These are phyloP conservation scores for Mesopsocus fuscifrons DNA, from an alignment of 2,888 invertebrate genomes.

Conservation along the genomic window DNA sequence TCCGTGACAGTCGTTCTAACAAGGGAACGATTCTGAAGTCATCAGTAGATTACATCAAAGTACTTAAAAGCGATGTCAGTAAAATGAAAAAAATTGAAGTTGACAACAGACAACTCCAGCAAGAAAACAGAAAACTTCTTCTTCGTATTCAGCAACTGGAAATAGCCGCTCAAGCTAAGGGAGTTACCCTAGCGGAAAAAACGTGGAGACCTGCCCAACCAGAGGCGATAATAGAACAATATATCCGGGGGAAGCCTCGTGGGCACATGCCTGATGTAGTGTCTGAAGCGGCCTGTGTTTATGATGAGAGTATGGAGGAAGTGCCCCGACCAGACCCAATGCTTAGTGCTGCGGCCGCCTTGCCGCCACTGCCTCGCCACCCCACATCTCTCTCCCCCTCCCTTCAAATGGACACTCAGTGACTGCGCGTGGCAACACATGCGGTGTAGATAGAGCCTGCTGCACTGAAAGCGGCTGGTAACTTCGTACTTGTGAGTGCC, in stretches of 20 bases:
- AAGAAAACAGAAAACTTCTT: slow-evolving; percentile 62
- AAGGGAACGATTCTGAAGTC: slow-evolving; percentile 96
- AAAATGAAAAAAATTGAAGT: slow-evolving; percentile 57
- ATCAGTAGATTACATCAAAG: slow-evolving; percentile 90
- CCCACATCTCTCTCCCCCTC: too few relatives aligned
- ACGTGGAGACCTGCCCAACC: slow-evolving; percentile 28
- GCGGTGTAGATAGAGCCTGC: too few relatives aligned
- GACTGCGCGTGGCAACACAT: too few relatives aligned
- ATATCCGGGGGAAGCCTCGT: not conserved
- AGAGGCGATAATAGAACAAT: slow-evolving; percentile 10
- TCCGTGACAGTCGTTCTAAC: slow-evolving; percentile 73
- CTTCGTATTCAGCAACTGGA: slow-evolving; percentile 72
- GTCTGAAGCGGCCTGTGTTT: slow-evolving; percentile 31
- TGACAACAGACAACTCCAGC: slow-evolving; percentile 59
- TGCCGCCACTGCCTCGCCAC: too few relatives aligned
- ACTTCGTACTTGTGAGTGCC: too few relatives aligned
- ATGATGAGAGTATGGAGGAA: slow-evolving; percentile 50
- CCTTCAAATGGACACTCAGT: too few relatives aligned
- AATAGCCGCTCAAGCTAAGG: slow-evolving; percentile 54
- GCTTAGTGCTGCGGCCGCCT: not conserved
- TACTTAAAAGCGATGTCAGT: slow-evolving; percentile 46
- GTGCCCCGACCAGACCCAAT: not conserved
- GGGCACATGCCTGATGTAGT: slow-evolving; percentile 36
- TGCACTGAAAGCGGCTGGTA: too few relatives aligned
- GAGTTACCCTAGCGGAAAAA: slow-evolving; percentile 42